Percentiles rank a stretch among this genome's conserved stretches.
Evolutionary conservation across 2,113 vertebrate species (phyloP).

Genomic region (Poecilia latipinna): DNA sequence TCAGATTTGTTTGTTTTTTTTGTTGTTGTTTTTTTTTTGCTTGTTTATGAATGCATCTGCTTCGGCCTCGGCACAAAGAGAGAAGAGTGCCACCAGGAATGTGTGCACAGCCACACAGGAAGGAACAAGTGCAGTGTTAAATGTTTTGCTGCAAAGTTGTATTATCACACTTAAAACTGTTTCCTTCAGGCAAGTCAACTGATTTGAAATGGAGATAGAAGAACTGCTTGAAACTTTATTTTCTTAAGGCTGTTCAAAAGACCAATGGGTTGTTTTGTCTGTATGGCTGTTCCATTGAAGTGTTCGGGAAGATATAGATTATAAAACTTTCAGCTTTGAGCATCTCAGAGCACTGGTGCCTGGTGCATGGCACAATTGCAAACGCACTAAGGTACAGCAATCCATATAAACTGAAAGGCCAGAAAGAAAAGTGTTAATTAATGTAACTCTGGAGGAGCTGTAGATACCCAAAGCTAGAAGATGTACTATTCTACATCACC

Average conservation of each 20-base stretch:
- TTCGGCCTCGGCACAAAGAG: constrained; percentile 10
- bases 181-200: constrained; percentile 30
- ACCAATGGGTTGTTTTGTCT: neutral
- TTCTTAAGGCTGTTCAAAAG: neutral
- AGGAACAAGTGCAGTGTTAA: neutral
- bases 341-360: too few relatives aligned
- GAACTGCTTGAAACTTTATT: neutral
- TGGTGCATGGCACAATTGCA: too few relatives aligned
- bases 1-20: constrained; percentile 18
- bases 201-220: constrained; percentile 30
- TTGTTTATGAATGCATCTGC: constrained; percentile 8
- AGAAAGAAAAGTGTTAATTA: too few relatives aligned
- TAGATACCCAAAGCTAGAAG: too few relatives aligned
- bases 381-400: too few relatives aligned
- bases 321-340: too few relatives aligned
- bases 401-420: too few relatives aligned
- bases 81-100: neutral
- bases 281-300: too few relatives aligned
- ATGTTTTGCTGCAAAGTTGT: neutral
- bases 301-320: too few relatives aligned
- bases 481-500: too few relatives aligned
- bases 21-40: neutral
- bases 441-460: too few relatives aligned
- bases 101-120: neutral
- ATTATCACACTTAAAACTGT: constrained; percentile 3